phyloP scores from a whole-genome alignment of 2,888 invertebrate genomes.

The Parnassius mnemosyne region DNA sequence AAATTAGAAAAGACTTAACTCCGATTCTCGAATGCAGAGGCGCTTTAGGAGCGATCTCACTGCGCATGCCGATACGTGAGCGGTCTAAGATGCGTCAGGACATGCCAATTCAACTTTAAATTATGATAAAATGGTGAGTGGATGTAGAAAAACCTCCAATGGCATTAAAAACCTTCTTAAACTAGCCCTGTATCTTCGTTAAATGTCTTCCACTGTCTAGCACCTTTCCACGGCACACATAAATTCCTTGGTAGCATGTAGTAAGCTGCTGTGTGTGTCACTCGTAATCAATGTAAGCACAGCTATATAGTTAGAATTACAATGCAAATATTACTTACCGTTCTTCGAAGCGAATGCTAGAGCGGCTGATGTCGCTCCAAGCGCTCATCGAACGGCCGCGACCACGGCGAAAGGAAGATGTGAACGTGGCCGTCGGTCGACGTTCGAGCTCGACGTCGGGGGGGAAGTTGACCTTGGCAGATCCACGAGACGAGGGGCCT shows the following conservation, averaged over 20 bases:
- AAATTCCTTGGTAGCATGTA: constrained; percentile 7
- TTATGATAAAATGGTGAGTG: constrained; percentile 52
- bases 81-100: constrained; percentile 53
- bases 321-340: constrained; percentile 70
- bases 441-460: constrained; percentile 77
- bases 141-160: constrained; percentile 41
- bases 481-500: constrained; percentile 71
- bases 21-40: constrained; percentile 27
- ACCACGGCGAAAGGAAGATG: constrained; percentile 74
- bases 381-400: constrained; percentile 90
- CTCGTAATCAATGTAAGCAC: constrained; percentile 7
- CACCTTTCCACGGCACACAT: constrained; percentile 3
- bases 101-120: constrained; percentile 9
- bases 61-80: constrained; percentile 54
- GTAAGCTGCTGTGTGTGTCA: constrained; percentile 1
- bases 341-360: constrained; percentile 90
- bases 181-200: not conserved
- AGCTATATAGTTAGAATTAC: not conserved
- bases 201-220: constrained; percentile 7
- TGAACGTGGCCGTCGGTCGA: constrained; percentile 64
- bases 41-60: constrained; percentile 34
- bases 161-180: constrained; percentile 12
- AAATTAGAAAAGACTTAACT: constrained; percentile 32
- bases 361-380: constrained; percentile 92
- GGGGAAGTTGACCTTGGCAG: constrained; percentile 84